Base-by-base conservation (phyloP, 2,797 vertebrate genomes). In the Sebastes melanostomus region DNA sequence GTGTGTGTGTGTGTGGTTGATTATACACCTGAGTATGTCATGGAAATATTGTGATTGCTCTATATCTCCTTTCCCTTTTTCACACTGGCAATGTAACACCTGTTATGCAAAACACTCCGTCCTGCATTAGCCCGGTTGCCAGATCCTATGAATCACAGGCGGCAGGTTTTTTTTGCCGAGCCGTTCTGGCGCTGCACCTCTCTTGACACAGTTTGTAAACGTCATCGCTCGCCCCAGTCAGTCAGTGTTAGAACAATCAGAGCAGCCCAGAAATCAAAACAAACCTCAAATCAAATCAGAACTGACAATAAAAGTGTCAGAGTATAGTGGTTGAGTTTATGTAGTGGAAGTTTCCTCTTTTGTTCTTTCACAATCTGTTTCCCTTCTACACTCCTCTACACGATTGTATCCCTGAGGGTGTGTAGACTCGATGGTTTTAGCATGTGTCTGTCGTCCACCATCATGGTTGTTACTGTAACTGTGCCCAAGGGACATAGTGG, bases 1-100 rank as follows among this genome's bases (percentile, higher is more conserved):
- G 63, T 38, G 63, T 38, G 62, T 10, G 14, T 75, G 60, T 59
- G 71, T 54, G 63, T 4, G n/a, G 58, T 61, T 87, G 85, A 80
- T 82, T 80, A 86, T 77, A 71, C 74, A 69, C 81, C 34, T 77
- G 75, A 79, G 69, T 58, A 56, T 78, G 78, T 87, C 61, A 84
- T 88, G 90, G 87, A 90, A 86, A 86, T 59, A 67, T 60, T 74
- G 59, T 67, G 83, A 82, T 63, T 68, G 10, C 65, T 65, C 76
- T 20, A 18, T 4, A 34, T 86, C 66, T 75, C 52, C 38, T 75
- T 66, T 69, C 50, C 42, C 36, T 38, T 68, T 68, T 80, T 70
- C 34, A 70, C 76, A 25, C 4, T n/a, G 22, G 61, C 55, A 71
- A 9, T 42, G 25, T 68, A 66, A 78, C 80, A 80, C 73, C 75